Base-by-base conservation (phyloP, 2,888 invertebrate species). In the Callyntrura sp. region DNA sequence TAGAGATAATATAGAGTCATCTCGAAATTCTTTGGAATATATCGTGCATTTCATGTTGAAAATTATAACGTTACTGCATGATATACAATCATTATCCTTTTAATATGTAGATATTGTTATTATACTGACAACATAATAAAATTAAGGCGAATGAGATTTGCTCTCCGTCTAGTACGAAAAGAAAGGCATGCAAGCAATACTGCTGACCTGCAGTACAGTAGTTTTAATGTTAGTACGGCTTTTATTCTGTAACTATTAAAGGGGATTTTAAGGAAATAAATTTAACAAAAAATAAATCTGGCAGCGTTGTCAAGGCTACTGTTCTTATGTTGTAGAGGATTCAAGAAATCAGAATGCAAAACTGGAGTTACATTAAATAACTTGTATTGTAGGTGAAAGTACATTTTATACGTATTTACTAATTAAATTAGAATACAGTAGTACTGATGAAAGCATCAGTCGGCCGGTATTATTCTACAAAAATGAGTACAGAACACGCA, bases 151-250 rank as follows among this genome's bases (percentile, higher is more conserved):
- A n/a, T 57, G 17, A 14, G 57, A 17, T 14, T 57, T 57, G 17
- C 14, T 35, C 35, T n/a, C n/a, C n/a, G n/a, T n/a, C n/a, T n/a
- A 55, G 55, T 11, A 55, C 14, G 12, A 55, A 14, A n/a, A 55
- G 6, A 55, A 3, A 14, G 6, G n/a, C 23, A 25, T 65, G 23
- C 1, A 9, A 43, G 35, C 17, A 43, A 43, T 45, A 43, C 70
- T 73, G 73, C 73, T 73, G 73, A 73, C 73, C 73, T 43, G 73
- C 73, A 73, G 73, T 73, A 73, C 73, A 73, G 73, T 73, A 65
- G 23, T 60, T 23, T 65, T 25, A 23, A 5, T 23, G 23, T 57
- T n/a, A n/a, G n/a, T n/a, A n/a, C n/a, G n/a, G n/a, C n/a, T 55
- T 55, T n/a, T 35, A 35, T n/a, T 51, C 51, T 55, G 55, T n/a